These are phyloP conservation scores for Centroberyx gerrardi DNA, from an alignment of 2,797 vertebrate genomes.

Conservation along the genomic window DNA sequence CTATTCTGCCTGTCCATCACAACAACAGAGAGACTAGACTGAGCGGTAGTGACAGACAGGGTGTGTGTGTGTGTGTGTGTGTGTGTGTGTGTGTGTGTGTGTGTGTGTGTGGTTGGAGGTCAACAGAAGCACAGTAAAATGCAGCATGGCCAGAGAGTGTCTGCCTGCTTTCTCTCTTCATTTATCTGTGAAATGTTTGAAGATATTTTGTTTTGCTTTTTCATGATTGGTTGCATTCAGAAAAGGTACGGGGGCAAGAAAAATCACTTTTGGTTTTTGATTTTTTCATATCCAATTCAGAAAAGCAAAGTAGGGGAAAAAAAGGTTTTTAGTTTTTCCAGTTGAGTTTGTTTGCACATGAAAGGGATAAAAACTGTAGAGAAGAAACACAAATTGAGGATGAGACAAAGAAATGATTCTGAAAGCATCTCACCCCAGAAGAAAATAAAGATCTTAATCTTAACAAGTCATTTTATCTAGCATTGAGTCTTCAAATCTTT, in stretches of 20 bases:
- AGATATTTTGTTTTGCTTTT: slow-evolving; percentile 18
- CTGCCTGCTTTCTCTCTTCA: background rate
- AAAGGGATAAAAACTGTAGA: slow-evolving; percentile 12
- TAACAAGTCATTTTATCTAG: too few relatives aligned
- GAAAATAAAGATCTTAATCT: too few relatives aligned
- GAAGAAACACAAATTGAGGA: background rate
- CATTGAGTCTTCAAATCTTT: too few relatives aligned
- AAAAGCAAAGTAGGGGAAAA: background rate
- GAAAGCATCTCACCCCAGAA: too few relatives aligned
- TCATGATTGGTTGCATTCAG: background rate
- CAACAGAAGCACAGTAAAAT: slow-evolving; percentile 23
- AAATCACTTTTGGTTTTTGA: background rate
- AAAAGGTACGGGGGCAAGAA: too few relatives aligned
- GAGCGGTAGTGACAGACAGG: slow-evolving; percentile 44
- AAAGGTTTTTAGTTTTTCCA: background rate
- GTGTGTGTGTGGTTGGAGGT: slow-evolving; percentile 9
- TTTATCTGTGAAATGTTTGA: slow-evolving; percentile 3
- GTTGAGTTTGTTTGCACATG: slow-evolving; percentile 40
- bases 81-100: slow-evolving; percentile 8
- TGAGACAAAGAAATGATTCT: background rate
- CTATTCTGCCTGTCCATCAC: slow-evolving; percentile 36
- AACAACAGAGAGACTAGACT: slow-evolving; percentile 23
- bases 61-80: slow-evolving; percentile 7
- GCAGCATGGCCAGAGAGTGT: background rate
- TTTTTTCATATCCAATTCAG: background rate